Base-by-base conservation (phyloP, 2,113 vertebrate genomes). In the Elaphurus davidianus region DNA sequence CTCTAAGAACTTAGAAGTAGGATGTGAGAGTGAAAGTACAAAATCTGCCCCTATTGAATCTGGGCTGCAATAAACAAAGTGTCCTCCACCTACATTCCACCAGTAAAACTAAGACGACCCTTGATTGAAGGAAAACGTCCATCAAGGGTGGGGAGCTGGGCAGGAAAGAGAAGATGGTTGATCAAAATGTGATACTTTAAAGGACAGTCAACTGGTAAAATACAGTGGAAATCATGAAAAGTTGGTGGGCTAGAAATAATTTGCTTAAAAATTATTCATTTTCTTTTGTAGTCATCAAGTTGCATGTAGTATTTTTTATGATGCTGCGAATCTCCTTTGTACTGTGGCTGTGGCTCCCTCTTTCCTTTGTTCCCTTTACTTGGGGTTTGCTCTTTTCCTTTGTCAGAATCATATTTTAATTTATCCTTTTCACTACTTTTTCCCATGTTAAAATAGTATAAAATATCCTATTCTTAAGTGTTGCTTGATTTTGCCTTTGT, bases 401-500 rank as follows among this genome's bases (percentile, higher is more conserved):
- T 43, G 45, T 57, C 33, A 91, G 45, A 96, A 76, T 79, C 76
- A 59, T 76, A 52, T 36, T 88, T 89, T n/a, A 82, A 27, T 90
- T 84, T 95, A 6, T 90, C n/a, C n/a, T 82, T 89, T 93, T 12
- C 74, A 50, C 50, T n/a, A 23, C 62, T 87, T 67, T 79, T 45
- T 55, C 7, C n/a, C 57, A 55, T 82, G 81, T 83, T 23, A 89
- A 97, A 81, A 89, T 50, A 83, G 27, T 62, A 94, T 93, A 45
- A 93, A 86, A 74, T 94, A 62, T 67, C 43, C 21, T 86, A 85
- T 84, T 57, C 30, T 88, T 90, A 74, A 45, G 21, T 62, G n/a
- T 89, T 90, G 57, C 91, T 97, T 97, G 86, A 95, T 86, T 83
- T 55, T 86, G 50, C 45, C 40, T 67, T 86, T 5, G 47, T 92